Conservation (phyloP, 2,113 vertebrate genomes). For the Thunnus maccoyii region DNA sequence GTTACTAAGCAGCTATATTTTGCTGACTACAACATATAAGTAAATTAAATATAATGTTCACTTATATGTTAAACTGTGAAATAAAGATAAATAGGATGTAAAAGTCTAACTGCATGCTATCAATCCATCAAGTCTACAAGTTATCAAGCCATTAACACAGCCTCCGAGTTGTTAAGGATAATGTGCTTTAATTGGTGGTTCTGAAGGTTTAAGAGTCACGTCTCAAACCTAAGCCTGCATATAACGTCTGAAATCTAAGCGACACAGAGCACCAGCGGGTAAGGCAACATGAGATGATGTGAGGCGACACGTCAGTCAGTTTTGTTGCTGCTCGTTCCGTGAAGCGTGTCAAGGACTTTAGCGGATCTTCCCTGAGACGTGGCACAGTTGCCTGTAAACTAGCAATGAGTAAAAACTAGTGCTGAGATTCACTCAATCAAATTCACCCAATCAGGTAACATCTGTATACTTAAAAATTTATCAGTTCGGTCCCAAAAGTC, state of each 20-base stretch:
- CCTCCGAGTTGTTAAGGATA: constrained; percentile 48
- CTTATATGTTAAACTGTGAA: background rate
- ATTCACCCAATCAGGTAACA: too few relatives aligned
- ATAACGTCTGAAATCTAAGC: constrained; percentile 13
- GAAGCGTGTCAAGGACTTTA: background rate
- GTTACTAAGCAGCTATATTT: background rate
- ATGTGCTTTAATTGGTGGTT: constrained; percentile 27
- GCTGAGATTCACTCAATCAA: too few relatives aligned
- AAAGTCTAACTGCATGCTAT: constrained; percentile 36
- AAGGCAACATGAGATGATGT: background rate
- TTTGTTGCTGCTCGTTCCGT: background rate
- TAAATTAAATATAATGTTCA: background rate
- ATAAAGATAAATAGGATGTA: constrained; percentile 27
- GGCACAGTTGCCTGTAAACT: background rate
- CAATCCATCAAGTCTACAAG: constrained; percentile 1
- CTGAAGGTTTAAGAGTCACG: background rate
- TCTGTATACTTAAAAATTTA: background rate
- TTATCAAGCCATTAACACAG: constrained; percentile 26
- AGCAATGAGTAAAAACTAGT: too few relatives aligned
- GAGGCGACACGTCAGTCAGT: background rate
- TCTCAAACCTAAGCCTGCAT: constrained; percentile 22
- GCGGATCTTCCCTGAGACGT: background rate
- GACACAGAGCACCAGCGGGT: background rate
- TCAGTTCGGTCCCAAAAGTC: too few relatives aligned
- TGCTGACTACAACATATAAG: background rate